A percentile compares a stretch with the other conserved stretches of the same genome.
Evolutionary conservation across 2,888 invertebrate species (phyloP).

Genomic region (Byasa hedistus): DNA sequence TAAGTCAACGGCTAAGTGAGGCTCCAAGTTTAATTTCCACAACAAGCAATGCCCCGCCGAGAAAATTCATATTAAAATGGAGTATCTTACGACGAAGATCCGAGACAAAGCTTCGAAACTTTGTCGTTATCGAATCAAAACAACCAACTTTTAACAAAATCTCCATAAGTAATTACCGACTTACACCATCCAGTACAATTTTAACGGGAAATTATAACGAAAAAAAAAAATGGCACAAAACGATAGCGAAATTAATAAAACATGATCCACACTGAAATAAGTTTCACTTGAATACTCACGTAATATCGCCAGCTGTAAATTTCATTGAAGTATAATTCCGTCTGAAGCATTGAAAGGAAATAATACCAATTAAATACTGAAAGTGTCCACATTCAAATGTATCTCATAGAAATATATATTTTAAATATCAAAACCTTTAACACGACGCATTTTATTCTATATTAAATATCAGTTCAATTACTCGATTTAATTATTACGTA

Average conservation of each 20-base stretch:
- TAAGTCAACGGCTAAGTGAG: slow-evolving; percentile 5
- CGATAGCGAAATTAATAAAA: too few species aligned
- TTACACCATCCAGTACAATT: slow-evolving; percentile 56
- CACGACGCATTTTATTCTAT: not conserved
- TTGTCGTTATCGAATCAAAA: slow-evolving; percentile 37
- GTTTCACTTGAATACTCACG: slow-evolving; percentile 56
- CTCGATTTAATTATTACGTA: too few species aligned
- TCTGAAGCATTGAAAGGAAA: slow-evolving; percentile 65
- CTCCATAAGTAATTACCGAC: slow-evolving; percentile 39
- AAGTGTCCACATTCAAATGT: slow-evolving; percentile 5
- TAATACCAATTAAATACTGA: slow-evolving; percentile 33
- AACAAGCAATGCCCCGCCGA: slow-evolving; percentile 13
- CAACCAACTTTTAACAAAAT: slow-evolving; percentile 35
- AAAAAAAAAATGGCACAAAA: slow-evolving; percentile 30
- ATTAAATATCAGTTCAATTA: too few species aligned
- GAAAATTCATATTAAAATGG: slow-evolving; percentile 25
- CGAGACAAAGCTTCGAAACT: slow-evolving; percentile 35
- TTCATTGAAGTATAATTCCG: slow-evolving; percentile 74
- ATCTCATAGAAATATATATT: not conserved
- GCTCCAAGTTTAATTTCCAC: slow-evolving; percentile 21
- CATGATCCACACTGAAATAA: slow-evolving; percentile 27
- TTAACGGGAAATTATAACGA: slow-evolving; percentile 33
- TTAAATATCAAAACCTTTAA: not conserved
- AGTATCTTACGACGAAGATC: slow-evolving; percentile 27
- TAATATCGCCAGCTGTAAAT: slow-evolving; percentile 75